Evolutionary conservation across 2,113 vertebrate species (phyloP), one percentile per base, ranked within the genome.

Genomic region (Anas platyrhynchos): DNA sequence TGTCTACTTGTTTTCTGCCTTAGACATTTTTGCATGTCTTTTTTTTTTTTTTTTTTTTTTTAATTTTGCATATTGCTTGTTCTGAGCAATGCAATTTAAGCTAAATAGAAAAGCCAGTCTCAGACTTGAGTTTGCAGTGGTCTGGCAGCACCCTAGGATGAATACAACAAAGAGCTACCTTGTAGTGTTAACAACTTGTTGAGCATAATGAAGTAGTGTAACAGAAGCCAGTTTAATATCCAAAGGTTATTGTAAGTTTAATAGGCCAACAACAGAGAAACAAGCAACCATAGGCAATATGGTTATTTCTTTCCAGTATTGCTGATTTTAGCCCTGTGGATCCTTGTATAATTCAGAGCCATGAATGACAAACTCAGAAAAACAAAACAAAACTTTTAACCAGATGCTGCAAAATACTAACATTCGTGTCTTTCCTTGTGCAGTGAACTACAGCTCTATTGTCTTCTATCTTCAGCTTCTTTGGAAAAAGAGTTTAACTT

Each of bases 401-500:
- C 14, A 46, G 13, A 36, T 36, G 25, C 23, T 72, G 46, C 32
- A 88, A 83, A 95, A 91, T 83, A 74, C 61, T 72, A 73, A 48
- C 38, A 46, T 56, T 54, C 5, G 2, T 55, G 48, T 15, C 65
- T 91, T 93, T 59, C 65, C 0, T 0, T 34, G 54, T 71, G 36
- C 36, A 5, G 44, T 86, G 43, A 84, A 61, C 87, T 87, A 36
- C 75, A 88, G 52, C 82, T 73, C 48, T 4, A 1, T 76, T 85
- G 62, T 79, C 13, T 79, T 92, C 74, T 89, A n/a, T 50, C 56
- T 77, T 88, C 85, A 55, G 0, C 46, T 41, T 83, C 78, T 85
- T 86, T 71, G 80, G 78, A 89, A 92, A 89, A 85, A n/a, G 41
- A 81, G 82, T 91, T 96, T 71, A 83, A 52, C 3, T 2, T 88